phyloP scores from a whole-genome alignment of 2,797 vertebrate species.

The Crax fasciolata region DNA sequence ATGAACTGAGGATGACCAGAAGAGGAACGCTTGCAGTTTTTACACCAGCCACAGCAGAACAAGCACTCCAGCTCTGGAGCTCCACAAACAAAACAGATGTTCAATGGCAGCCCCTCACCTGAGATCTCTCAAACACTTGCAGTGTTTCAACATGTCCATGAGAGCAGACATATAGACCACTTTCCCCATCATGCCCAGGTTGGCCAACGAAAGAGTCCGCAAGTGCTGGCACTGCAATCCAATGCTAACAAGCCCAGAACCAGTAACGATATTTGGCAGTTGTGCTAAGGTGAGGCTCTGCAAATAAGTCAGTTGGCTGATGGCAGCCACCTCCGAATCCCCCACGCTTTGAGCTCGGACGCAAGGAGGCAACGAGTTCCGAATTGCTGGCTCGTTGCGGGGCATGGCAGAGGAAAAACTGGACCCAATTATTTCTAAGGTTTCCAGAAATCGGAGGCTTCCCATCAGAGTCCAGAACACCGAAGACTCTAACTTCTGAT shows the following conservation, averaged over 20 bases:
- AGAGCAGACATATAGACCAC: conserved; percentile 91
- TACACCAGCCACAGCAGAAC: background rate
- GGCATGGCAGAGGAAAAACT: conserved; percentile 96
- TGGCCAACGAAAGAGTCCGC: conserved; percentile 91
- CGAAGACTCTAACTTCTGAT: conserved; percentile 79
- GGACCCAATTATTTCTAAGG: conserved; percentile 92
- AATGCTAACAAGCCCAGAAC: conserved; percentile 90
- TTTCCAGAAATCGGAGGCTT: conserved; percentile 86
- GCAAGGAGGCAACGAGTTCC: conserved; percentile 92
- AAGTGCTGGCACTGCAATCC: conserved; percentile 88
- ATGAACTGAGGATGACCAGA: rapidly evolving
- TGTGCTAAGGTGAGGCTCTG: conserved; percentile 92
- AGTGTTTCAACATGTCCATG: conserved; percentile 90
- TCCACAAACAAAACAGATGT: background rate
- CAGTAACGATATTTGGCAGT: conserved; percentile 91
- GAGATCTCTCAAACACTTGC: conserved; percentile 87
- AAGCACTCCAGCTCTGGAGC: background rate
- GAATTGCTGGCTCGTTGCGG: conserved; percentile 92
- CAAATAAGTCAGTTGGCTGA: conserved; percentile 87
- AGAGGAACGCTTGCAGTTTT: background rate
- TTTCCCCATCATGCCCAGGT: conserved; percentile 93
- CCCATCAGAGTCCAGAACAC: conserved; percentile 87
- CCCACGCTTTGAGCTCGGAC: conserved; percentile 88
- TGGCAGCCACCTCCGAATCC: conserved; percentile 90
- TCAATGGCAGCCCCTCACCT: conserved; percentile 81